Percentiles rank a stretch among this genome's conserved stretches.
Conservation (phyloP, 2,113 vertebrate species). For the Nymphicus hollandicus region DNA sequence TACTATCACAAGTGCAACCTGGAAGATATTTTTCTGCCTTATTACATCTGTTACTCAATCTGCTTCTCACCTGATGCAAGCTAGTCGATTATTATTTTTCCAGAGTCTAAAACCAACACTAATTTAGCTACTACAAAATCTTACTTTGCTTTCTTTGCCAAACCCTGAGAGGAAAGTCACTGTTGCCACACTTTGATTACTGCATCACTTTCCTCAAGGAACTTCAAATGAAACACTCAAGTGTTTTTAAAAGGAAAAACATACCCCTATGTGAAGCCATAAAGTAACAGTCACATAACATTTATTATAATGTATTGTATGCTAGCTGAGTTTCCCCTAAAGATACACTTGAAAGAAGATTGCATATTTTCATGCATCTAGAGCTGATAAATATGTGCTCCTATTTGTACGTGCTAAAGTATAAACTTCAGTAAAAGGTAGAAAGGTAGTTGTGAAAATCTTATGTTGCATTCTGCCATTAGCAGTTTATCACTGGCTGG, state of each 20-base stretch:
- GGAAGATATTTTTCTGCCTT: background rate
- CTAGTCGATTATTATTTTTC: background rate
- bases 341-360: background rate
- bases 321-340: background rate
- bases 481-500: background rate
- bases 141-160: background rate
- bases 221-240: background rate
- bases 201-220: background rate
- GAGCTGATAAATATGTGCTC: background rate
- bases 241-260: background rate
- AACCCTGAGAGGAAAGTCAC: background rate
- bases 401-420: background rate
- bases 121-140: background rate
- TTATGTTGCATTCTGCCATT: background rate
- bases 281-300: background rate
- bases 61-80: background rate
- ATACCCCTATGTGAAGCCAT: background rate
- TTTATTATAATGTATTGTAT: background rate
- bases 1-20: background rate
- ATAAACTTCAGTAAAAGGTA: background rate
- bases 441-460: background rate
- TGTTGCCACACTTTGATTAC: background rate
- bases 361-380: background rate
- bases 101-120: background rate
- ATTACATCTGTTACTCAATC: background rate